These are phyloP conservation scores for Seira ritae DNA, from an alignment of 2,888 invertebrate genomes.

Conservation along the genomic window DNA sequence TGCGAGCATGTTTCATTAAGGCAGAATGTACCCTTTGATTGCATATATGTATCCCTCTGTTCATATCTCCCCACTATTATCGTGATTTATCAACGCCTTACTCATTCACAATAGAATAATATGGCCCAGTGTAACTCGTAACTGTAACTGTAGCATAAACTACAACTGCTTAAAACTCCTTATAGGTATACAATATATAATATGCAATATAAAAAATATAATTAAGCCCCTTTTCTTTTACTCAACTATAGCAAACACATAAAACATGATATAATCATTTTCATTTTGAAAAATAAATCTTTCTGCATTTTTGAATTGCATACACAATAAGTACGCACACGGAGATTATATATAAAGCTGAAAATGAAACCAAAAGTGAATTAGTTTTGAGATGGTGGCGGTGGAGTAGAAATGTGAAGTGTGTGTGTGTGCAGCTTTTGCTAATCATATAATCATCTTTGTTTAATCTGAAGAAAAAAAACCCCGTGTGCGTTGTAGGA, in stretches of 20 bases:
- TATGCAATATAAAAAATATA: conserved; percentile 28
- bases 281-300: conserved; percentile 27
- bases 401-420: conserved; percentile 27
- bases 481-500: conserved; percentile 21
- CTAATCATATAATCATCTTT: background rate
- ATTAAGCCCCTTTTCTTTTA: conserved; percentile 31
- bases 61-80: conserved; percentile 40
- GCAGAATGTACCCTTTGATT: conserved; percentile 53
- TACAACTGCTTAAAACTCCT: background rate
- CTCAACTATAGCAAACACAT: conserved; percentile 37
- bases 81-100: conserved; percentile 40
- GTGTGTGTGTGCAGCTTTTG: background rate
- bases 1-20: background rate
- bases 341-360: conserved; percentile 51
- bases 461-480: conserved; percentile 4
- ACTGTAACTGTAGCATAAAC: background rate
- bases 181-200: too few relatives aligned
- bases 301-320: background rate
- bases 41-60: conserved; percentile 27
- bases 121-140: conserved; percentile 2
- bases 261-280: conserved; percentile 52
- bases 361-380: conserved; percentile 39
- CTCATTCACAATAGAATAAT: conserved; percentile 33
- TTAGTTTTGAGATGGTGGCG: conserved; percentile 50
- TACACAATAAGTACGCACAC: conserved; percentile 26